These are phyloP conservation scores for Diaperis boleti DNA, from an alignment of 2,888 invertebrate genomes.

Conservation along the genomic window DNA sequence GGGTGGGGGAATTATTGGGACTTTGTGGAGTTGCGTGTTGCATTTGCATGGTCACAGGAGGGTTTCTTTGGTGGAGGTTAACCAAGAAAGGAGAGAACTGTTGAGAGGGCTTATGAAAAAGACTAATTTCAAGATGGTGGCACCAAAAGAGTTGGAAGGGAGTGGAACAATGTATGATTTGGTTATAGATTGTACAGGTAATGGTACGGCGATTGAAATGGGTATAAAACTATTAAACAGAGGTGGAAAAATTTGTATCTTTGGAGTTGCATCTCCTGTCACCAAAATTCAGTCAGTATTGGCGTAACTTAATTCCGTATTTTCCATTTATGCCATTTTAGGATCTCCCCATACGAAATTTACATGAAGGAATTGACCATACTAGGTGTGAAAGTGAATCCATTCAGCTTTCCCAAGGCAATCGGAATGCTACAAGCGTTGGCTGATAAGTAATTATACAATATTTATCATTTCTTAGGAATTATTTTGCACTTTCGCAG, in stretches of 20 bases:
- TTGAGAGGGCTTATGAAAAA: slow-evolving; percentile 65
- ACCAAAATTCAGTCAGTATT: slow-evolving; percentile 56
- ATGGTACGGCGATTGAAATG: slow-evolving; percentile 74
- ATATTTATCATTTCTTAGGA: too few relatives aligned
- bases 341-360: slow-evolving; percentile 70
- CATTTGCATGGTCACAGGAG: slow-evolving; percentile 76
- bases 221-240: slow-evolving; percentile 68
- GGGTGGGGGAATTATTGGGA: slow-evolving; percentile 80
- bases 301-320: too few relatives aligned
- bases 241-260: slow-evolving; percentile 76
- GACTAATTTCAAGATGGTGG: slow-evolving; percentile 69
- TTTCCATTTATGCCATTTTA: too few relatives aligned
- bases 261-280: slow-evolving; percentile 73
- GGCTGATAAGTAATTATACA: slow-evolving; percentile 59
- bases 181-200: slow-evolving; percentile 78
- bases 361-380: slow-evolving; percentile 73
- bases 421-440: slow-evolving; percentile 72
- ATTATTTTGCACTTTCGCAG: slow-evolving; percentile 46
- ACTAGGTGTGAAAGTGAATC: slow-evolving; percentile 75
- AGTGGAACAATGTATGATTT: slow-evolving; percentile 69
- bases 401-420: slow-evolving; percentile 74
- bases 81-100: slow-evolving; percentile 66
- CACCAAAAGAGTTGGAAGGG: slow-evolving; percentile 67
- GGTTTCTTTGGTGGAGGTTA: slow-evolving; percentile 76
- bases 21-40: slow-evolving; percentile 73